phyloP scores from a whole-genome alignment of 2,113 vertebrate species.

The Chaetodon trifascialis region DNA sequence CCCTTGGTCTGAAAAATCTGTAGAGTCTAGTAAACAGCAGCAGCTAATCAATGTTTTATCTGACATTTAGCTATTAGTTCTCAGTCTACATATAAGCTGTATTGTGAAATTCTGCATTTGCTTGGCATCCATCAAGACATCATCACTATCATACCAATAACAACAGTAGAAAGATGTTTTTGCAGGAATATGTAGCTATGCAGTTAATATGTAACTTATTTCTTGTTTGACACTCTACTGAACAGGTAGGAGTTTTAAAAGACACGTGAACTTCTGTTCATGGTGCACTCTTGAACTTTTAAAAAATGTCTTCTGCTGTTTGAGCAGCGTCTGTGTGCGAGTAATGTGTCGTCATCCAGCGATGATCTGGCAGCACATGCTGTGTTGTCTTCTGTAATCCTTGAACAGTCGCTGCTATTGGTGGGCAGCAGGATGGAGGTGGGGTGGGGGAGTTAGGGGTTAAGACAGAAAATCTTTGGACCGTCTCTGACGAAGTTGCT shows the following conservation, averaged over 20 bases:
- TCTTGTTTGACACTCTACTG: neutral
- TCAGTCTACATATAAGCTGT: neutral
- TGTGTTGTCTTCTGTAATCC: conserved; percentile 72
- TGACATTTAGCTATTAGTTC: neutral
- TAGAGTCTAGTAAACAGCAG: neutral
- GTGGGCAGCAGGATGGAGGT: conserved; percentile 21
- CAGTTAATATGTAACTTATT: neutral
- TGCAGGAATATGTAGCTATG: neutral
- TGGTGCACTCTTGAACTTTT: neutral
- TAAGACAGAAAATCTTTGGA: conserved; percentile 64
- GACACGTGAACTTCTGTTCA: neutral
- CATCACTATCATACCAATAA: no score
- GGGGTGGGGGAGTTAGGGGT: conserved; percentile 44
- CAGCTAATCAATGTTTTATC: neutral
- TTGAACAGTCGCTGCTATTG: conserved; percentile 50
- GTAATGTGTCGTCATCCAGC: conserved; percentile 60
- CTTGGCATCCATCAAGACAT: no score
- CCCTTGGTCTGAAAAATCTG: neutral
- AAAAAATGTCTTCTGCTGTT: neutral
- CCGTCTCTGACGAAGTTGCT: conserved; percentile 45
- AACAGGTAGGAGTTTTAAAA: no score
- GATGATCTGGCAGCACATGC: conserved; percentile 63
- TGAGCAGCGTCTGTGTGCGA: conserved; percentile 35
- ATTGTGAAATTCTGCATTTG: neutral
- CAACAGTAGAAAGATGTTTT: no score